Base-by-base conservation (phyloP, 2,888 invertebrate genomes). In the Octonoba sinensis region DNA sequence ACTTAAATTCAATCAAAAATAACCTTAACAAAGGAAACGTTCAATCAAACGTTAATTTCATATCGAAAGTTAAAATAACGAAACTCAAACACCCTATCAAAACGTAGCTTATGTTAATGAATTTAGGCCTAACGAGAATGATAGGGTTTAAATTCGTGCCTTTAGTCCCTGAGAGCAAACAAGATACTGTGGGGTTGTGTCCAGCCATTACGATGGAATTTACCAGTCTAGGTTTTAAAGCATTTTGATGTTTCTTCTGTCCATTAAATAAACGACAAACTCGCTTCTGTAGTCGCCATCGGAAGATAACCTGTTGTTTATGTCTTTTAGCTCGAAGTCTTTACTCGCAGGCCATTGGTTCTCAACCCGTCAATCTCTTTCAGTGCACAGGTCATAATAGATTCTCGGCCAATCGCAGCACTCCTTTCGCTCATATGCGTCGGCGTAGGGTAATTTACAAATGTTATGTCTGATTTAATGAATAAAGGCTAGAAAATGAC, bases 221-320 rank as follows among this genome's bases (percentile, higher is more conserved):
- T 73, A 57, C 70, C 81, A 74, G 79, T 72, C 82, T 82, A 69
- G 82, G 82, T 82, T 82, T 82, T 82, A 82, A 82, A 82, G 82
- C 76, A 76, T 76, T 76, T 82, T 82, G 82, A 82, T 82, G 82
- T 82, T 82, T 76, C 82, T 82, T 76, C 27, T 64, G 72, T 56
- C 82, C 76, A 82, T 82, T 82, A 82, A 82, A 76, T 75, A 75
- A 82, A 82, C 76, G 82, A 76, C 76, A 75, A 82, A 66, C 71
- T 75, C 66, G 71, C 75, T 67, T 60, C 76, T 72, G 72, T 59
- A 82, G 76, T 72, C 82, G 82, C 82, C 76, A 72, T 76, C 82
- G 51, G 67, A 46, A 82, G 82, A 82, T 82, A 82, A 82, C 82
- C 82, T 82, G 82, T 82, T 82, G 82, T 82, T 82, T 82, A 82